Percentiles rank a stretch among this genome's conserved stretches.
These are phyloP conservation scores for Mythimna lalbum DNA, from an alignment of 2,888 invertebrate genomes.

Conservation along the genomic window DNA sequence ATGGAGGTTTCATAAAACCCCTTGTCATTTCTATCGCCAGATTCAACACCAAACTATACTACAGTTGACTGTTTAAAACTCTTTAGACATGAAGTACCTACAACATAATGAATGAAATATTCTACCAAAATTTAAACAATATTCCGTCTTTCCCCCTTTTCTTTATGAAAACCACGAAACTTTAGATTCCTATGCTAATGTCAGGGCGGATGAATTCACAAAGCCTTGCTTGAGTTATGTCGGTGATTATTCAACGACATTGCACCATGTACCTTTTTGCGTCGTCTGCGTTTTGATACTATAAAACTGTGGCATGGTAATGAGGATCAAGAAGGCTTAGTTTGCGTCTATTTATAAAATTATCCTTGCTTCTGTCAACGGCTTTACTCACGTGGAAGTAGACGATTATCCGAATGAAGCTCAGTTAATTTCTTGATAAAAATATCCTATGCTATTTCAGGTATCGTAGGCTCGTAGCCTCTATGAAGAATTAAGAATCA, in stretches of 20 bases:
- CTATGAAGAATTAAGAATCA: too few relatives aligned
- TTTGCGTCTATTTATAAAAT: not conserved
- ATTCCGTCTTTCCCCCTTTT: too few relatives aligned
- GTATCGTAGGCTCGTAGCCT: too few relatives aligned
- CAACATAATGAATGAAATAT: not conserved
- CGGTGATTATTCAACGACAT: constrained; percentile 59
- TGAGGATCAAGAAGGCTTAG: constrained; percentile 25
- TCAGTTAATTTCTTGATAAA: too few relatives aligned
- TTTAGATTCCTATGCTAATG: constrained; percentile 61
- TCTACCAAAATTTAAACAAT: constrained; percentile 12
- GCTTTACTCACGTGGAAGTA: too few relatives aligned
- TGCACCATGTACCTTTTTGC: constrained; percentile 30
- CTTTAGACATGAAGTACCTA: not conserved
- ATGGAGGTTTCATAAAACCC: too few relatives aligned
- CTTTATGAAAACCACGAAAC: not conserved
- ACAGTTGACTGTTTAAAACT: not conserved
- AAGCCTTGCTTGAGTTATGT: constrained; percentile 59
- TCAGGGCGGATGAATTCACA: constrained; percentile 44
- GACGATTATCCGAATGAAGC: too few relatives aligned
- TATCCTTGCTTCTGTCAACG: too few relatives aligned
- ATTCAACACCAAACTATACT: too few relatives aligned
- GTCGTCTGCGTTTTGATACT: constrained; percentile 43
- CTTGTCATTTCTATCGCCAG: too few relatives aligned
- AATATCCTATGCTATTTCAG: too few relatives aligned
- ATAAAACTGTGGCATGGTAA: constrained; percentile 33